Evolutionary conservation across 2,888 invertebrate species (phyloP).

Genomic region (Sarcophaga caerulescens): DNA sequence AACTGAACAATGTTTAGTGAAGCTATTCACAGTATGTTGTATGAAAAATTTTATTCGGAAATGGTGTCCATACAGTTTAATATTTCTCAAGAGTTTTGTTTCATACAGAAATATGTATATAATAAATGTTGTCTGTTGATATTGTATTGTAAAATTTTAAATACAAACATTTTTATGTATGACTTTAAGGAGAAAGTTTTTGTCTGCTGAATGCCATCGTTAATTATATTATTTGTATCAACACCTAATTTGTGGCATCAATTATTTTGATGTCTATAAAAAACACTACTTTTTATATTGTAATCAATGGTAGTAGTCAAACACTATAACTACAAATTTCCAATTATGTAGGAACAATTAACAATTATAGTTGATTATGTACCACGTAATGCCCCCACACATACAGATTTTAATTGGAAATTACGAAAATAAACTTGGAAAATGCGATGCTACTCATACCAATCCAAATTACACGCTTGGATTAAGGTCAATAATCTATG

Average conservation of each 20-base stretch:
- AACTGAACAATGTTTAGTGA: too few relatives aligned
- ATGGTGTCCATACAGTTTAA: too few relatives aligned
- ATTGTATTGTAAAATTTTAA: constrained; percentile 3
- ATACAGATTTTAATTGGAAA: neutral
- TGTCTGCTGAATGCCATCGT: neutral
- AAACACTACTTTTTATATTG: constrained; percentile 12
- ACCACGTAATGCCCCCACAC: neutral
- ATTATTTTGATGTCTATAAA: constrained; percentile 42
- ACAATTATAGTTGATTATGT: constrained; percentile 25
- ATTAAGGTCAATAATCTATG: constrained; percentile 32
- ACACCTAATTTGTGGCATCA: constrained; percentile 45
- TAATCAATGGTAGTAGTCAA: neutral
- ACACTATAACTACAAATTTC: neutral
- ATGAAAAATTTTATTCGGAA: too few relatives aligned
- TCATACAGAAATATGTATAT: too few relatives aligned
- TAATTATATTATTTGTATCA: constrained; percentile 32
- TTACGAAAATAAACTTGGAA: constrained; percentile 24
- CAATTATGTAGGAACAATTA: constrained; percentile 22
- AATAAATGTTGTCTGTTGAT: neutral
- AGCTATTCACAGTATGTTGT: too few relatives aligned
- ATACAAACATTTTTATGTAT: neutral
- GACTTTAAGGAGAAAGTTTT: constrained; percentile 54
- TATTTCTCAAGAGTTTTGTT: too few relatives aligned
- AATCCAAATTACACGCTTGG: constrained; percentile 37
- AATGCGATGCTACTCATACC: constrained; percentile 1